Evolutionary conservation across 2,797 vertebrate genomes (phyloP), one percentile per base, ranked within the genome.

Genomic region (Nothura maculosa): DNA sequence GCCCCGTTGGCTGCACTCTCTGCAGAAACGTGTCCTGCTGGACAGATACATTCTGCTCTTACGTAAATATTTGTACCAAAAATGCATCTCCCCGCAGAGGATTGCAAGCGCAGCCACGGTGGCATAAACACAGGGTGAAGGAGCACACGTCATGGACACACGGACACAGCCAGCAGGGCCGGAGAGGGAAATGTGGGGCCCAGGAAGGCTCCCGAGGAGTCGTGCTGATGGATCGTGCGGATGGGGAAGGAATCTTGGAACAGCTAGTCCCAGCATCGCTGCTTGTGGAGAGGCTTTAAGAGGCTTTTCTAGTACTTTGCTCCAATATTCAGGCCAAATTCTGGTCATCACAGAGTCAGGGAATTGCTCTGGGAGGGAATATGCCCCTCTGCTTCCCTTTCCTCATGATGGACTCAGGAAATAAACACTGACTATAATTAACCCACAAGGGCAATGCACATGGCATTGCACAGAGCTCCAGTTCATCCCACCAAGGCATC

Each of bases 71-170:
- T 68, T 90, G 68, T 47, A 45, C 18, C 28, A 38, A 60, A 60
- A 48, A 27, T 0, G 0, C 50, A 81, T 28, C 58, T 73, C 50
- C 73, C 76, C 0, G 0, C 24, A 28, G 66, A 40, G 82, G 30
- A 57, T 69, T 83, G 61, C 0, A 2, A 45, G 61, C 40, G 48
- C 45, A 24, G 60, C 40, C 75, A 13, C 57, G 24, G 15, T 52
- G 79, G 43, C 24, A 57, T 88, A 90, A 92, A 93, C 81, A 90
- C 27, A 32, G 34, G 12, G 30, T 66, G 79, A 68, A 77, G 45
- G 20, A 77, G 60, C 66, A 40, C 25, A 34, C 19, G 11, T 25
- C 0, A 0, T 52, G 68, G 48, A 32, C 1, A 2, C 0, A 10
- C 62, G 48, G 42, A 12, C 24, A 7, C 4, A 50, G 32, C 20